These are phyloP conservation scores for Adelosebastes latens DNA, from an alignment of 2,797 vertebrate species.

Conservation along the genomic window DNA sequence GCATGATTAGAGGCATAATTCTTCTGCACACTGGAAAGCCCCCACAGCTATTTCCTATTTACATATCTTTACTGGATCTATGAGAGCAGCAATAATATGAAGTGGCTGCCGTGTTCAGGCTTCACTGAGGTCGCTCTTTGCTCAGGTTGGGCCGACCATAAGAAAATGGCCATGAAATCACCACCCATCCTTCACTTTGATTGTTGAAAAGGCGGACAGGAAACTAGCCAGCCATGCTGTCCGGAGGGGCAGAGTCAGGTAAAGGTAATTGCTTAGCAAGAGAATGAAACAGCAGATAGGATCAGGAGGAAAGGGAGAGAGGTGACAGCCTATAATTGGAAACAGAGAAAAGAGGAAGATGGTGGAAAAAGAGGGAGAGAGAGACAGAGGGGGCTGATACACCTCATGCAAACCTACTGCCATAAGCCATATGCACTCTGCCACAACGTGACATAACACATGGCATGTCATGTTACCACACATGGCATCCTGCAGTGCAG, in stretches of 20 bases:
- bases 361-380: constrained; percentile 16
- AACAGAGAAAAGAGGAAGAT: constrained; percentile 45
- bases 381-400: background rate
- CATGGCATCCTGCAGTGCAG: constrained; percentile 33
- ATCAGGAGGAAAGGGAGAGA: constrained; percentile 47
- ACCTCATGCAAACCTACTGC: constrained; percentile 54
- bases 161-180: constrained; percentile 45
- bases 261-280: constrained; percentile 67
- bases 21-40: constrained; percentile 1
- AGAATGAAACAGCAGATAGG: constrained; percentile 66
- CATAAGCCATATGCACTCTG: constrained; percentile 41
- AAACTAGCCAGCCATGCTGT: constrained; percentile 53
- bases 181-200: constrained; percentile 48
- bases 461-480: constrained; percentile 57
- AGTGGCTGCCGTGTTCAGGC: constrained; percentile 5
- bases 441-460: constrained; percentile 57
- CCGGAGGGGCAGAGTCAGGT: constrained; percentile 53
- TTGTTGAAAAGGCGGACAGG: constrained; percentile 38
- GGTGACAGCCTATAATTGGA: constrained; percentile 69
- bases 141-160: constrained; percentile 9
- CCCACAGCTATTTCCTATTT: constrained; percentile 31
- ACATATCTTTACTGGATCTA: constrained; percentile 19
- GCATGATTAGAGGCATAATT: constrained; percentile 50
- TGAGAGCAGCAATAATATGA: background rate
- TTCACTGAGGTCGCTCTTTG: constrained; percentile 4